Percentiles rank a stretch among this genome's conserved stretches.
These are phyloP conservation scores for Brachionus sp. DNA, from an alignment of 1,140 invertebrate species.

Conservation along the genomic window DNA sequence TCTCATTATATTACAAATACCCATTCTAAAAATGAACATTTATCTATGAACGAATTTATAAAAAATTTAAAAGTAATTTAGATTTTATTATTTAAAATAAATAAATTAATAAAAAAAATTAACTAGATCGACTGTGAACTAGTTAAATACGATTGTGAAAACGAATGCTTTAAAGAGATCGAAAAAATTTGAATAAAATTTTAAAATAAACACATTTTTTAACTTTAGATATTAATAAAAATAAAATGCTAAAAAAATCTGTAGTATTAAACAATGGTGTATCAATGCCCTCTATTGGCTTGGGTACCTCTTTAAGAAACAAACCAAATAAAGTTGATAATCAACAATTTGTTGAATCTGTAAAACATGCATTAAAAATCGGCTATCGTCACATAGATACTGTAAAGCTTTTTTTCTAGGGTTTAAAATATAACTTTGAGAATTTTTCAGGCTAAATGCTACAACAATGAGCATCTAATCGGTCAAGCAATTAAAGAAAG, in stretches of 20 bases:
- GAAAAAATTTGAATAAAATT: not conserved
- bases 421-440: too few species aligned
- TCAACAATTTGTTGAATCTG: not conserved
- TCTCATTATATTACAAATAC: not conserved
- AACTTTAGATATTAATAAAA: not conserved
- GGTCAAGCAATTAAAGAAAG: conserved; percentile 46
- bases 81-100: not conserved
- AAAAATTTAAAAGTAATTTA: conserved; percentile 16
- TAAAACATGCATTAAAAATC: conserved; percentile 18
- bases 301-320: conserved; percentile 23
- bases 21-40: not conserved
- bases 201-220: not conserved
- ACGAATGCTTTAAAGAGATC: not conserved
- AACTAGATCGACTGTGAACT: not conserved
- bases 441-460: not conserved
- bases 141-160: not conserved
- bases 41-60: not conserved
- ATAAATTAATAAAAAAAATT: not conserved
- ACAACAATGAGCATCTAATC: conserved; percentile 32
- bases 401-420: too few species aligned
- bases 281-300: not conserved
- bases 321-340: conserved; percentile 23
- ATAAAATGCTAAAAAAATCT: not conserved
- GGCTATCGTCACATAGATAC: conserved; percentile 23
- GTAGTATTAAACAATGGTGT: conserved; percentile 3